Evolutionary conservation across 2,797 vertebrate species (phyloP).

Genomic region (Tragopan temminckii): DNA sequence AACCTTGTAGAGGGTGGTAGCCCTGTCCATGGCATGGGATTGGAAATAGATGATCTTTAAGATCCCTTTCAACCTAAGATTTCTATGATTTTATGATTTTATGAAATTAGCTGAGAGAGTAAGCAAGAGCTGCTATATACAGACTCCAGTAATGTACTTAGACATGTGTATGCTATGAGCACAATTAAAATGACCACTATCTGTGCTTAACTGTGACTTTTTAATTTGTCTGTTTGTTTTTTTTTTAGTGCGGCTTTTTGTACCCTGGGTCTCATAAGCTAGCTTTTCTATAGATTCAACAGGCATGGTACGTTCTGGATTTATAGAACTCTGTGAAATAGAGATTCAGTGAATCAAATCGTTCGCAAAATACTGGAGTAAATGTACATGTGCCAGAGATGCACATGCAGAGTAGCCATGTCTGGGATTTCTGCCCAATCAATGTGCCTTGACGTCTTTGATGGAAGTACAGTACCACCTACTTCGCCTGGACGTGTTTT

Average conservation of each 20-base stretch:
- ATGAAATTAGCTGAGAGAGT: not conserved
- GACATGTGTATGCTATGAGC: not conserved
- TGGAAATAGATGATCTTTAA: too few relatives aligned
- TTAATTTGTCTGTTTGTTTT: not conserved
- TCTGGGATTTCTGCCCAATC: not conserved
- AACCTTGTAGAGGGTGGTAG: too few relatives aligned
- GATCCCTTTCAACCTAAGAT: too few relatives aligned
- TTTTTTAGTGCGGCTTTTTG: not conserved
- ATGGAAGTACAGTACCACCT: not conserved
- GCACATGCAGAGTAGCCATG: fast-evolving
- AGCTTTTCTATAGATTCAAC: not conserved
- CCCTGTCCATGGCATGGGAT: too few relatives aligned
- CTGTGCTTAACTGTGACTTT: not conserved
- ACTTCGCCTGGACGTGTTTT: not conserved
- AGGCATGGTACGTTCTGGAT: not conserved
- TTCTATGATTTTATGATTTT: too few relatives aligned
- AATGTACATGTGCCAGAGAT: not conserved
- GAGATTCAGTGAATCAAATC: not conserved
- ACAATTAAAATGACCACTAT: not conserved
- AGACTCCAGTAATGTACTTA: not conserved
- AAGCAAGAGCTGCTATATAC: not conserved
- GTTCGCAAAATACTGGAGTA: not conserved
- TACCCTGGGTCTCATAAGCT: not conserved
- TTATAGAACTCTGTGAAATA: not conserved
- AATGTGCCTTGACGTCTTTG: not conserved